Evolutionary conservation across 2,888 invertebrate genomes (phyloP), one percentile per base, ranked within the genome.

Genomic region (Hemicrepidius hirtus): DNA sequence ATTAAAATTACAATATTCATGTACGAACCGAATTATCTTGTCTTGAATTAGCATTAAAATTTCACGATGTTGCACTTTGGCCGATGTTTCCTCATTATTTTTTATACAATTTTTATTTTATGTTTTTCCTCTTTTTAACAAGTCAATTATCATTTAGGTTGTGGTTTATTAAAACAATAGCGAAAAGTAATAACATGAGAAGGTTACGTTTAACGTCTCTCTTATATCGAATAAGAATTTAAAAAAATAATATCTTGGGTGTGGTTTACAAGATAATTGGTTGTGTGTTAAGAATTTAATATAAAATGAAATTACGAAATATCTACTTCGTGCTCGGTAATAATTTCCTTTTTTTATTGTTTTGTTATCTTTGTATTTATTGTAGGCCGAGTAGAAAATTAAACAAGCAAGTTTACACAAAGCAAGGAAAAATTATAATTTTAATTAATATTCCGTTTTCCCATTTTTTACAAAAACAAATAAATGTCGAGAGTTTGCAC

Each of bases 401-500:
- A 71, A 71, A 71, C 67, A 67, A 71, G 71, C 55, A 67, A 71
- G 67, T 62, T 71, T 71, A 63, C 63, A 69, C 60, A 69, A 69
- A 65, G 63, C 62, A 67, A 63, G 63, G 57, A 69, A 74, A 69
- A 74, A 66, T 70, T 70, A 69, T 74, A 74, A 74, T 74, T 74
- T 74, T 74, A 74, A 74, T 74, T 74, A 74, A 74, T 74, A 74
- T 74, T 75, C 75, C 67, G 72, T 73, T 70, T 73, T 70, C 69
- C 71, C 68, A 67, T 68, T 66, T 73, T 75, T 73, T 71, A 73
- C 68, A 68, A 72, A 71, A 71, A 80, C 82, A 83, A 84, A 82
- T 81, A 82, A 80, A 80, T 78, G 81, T 79, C 80, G 79, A 78
- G 80, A 81, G 83, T 83, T 82, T 82, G 83, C 82, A 84, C 83